Base-by-base conservation (phyloP, 2,797 vertebrate genomes). In the Silurus lanzhouensis region DNA sequence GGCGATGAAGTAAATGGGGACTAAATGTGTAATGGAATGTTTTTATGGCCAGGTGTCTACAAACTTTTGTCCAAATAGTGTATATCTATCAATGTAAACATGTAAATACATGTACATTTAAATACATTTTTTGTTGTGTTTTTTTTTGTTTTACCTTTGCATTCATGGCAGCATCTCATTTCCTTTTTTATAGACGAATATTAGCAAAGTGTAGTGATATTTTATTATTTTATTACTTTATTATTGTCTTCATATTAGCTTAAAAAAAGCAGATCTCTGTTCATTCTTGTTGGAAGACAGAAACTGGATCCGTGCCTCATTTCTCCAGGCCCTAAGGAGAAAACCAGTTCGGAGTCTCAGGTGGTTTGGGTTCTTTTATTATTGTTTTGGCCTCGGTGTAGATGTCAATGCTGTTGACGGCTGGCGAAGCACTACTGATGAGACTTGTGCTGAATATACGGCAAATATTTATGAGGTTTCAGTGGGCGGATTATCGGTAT, bases 301-400 rank as follows among this genome's bases (percentile, higher is more conserved):
- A 3, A 31, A 22, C 25, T 38, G 55, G 70, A 44, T 15, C 20
- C n/a, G 55, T 4, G 27, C 31, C 72, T 20, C 12, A 20, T 63
- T 72, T 46, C 20, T 19, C 67, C n/a, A 13, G 52, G 72, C 57
- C 68, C 68, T 60, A 68, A 83, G 38, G 68, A n/a, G 57, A 12
- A 19, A 60, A 83, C 6, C 68, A 74, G 67, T 44, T 71, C 44
- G 14, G 25, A 38, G 81, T 71, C 81, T 83, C 81, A 61, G 68
- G 68, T 83, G 57, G 31, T 83, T 74, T 17, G 70, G 57, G 58
- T 20, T 52, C 81, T 82, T 82, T 82, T 74, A 52, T 75, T 75
- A 52, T 63, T 74, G n/a, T 25, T 74, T 48, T 63, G 70, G 38
- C 57, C 70, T 83, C 6, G 2, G 7, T 19, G 44, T 66, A 66